Evolutionary conservation across 2,888 invertebrate species (phyloP), one percentile per base, ranked within the genome.

Genomic region (Antheraea assamensis): DNA sequence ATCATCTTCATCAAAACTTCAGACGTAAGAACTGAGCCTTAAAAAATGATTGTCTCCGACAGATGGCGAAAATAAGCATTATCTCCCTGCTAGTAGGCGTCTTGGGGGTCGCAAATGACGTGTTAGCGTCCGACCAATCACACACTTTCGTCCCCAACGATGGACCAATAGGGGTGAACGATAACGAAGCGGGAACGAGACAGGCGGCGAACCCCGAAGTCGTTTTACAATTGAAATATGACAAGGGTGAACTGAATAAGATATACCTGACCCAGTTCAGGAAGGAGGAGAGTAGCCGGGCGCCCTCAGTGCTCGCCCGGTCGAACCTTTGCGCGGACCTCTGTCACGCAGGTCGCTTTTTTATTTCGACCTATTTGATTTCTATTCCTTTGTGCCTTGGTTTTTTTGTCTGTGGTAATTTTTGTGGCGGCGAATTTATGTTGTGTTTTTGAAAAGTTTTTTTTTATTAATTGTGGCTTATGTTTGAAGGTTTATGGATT

Each of bases 211-310:
- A 88, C 3, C 93, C 94, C 0, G 93, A 93, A 79, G 93, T 95
- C 17, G 90, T 95, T 70, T 81, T 95, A 31, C 93, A 94, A 78
- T 83, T 95, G 81, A 94, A 94, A 79, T 95, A 95, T 77, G 88
- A 91, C 73, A 83, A 85, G 24, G 95, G 95, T 72, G 91, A 90
- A 86, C 87, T 95, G 89, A 88, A 94, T 87, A 90, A 90, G 87
- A 92, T 95, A 91, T 93, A 93, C 82, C 77, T 95, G 81, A 89
- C 95, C 52, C 95, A 95, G 87, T 93, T 90, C 73, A 82, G 93
- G 21, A 92, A 92, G 78, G 87, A 87, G n/a, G 77, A 71, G 49
- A 82, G 78, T 19, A 74, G 73, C 19, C 86, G 85, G 85, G 75
- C 72, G 21, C 90, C 92, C 2, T 86, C 94, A 93, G 93, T 94